Evolutionary conservation across 2,888 invertebrate genomes (phyloP), one percentile per base, ranked within the genome.

Genomic region (Thymelicus acteon): DNA sequence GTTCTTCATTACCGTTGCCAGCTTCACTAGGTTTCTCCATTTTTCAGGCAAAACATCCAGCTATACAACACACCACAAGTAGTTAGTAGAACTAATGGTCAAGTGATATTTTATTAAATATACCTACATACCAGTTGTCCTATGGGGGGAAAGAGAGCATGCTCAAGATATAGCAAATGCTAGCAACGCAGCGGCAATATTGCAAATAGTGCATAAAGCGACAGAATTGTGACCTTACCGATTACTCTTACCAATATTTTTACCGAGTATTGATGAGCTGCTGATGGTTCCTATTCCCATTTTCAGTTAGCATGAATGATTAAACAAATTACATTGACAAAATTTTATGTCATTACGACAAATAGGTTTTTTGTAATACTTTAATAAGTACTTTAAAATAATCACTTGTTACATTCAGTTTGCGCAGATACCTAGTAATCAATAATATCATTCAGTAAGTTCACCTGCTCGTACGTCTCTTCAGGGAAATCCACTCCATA

Each of bases 401-500:
- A 31, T 31, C 31, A 31, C 3, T 31, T 31, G 31, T 31, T 19
- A 19, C 31, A 31, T 31, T 3, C 31, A 5, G 31, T 31, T 19
- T 19, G 19, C 19, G 0, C 19, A 19, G 31, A 31, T 5, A 31
- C 5, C 31, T 5, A 31, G 4, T 31, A 5, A 31, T 31, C 1
- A 31, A 31, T 31, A 31, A 31, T 31, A 3, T 5, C 31, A 31
- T 31, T 31, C 3, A 31, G 48, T 54, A 7, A 52, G 19, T 40
- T 67, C 79, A 96, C 96, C 94, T 97, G 96, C 57, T 97, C 95
- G 76, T 96, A 95, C 0, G 96, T 94, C 76, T 96, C 96, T 76
- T 98, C 97, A 0, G 96, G 95, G 87, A 99, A 97, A 78, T 98
- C 97, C 24, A 98, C 97, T n/a, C 97, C 96, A 80, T 98, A 98